phyloP scores from a whole-genome alignment of 2,797 vertebrate genomes.

The Cryptoprocta ferox region DNA sequence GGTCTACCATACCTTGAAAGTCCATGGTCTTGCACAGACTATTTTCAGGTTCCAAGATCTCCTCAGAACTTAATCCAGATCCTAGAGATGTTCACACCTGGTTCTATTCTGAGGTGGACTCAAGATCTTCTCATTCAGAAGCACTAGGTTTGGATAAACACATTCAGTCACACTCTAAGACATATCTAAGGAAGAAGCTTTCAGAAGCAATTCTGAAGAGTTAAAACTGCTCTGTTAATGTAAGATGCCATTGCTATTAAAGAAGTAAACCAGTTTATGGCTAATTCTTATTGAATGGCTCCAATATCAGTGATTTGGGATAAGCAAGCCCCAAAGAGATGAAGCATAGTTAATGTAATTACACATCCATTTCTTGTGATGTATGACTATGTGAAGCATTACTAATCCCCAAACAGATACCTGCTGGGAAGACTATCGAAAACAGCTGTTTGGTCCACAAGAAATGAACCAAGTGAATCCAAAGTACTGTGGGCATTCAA shows the following conservation, averaged over 20 bases:
- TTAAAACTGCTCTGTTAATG: slow-evolving; percentile 20
- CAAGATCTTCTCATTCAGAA: not conserved
- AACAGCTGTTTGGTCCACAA: slow-evolving; percentile 89
- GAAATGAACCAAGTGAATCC: slow-evolving; percentile 83
- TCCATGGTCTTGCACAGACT: not conserved
- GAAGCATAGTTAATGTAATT: slow-evolving; percentile 90
- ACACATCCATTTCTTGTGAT: slow-evolving; percentile 88
- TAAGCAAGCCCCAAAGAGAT: slow-evolving; percentile 85
- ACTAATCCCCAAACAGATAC: slow-evolving; percentile 90
- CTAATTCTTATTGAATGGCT: slow-evolving; percentile 61
- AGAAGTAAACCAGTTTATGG: slow-evolving; percentile 57
- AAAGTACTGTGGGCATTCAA: slow-evolving; percentile 78
- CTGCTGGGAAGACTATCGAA: slow-evolving; percentile 87
- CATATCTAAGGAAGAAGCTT: not conserved
- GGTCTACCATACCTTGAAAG: not conserved
- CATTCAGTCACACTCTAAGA: not conserved
- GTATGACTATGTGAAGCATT: slow-evolving; percentile 86
- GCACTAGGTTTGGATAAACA: not conserved
- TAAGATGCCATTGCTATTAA: slow-evolving; percentile 24
- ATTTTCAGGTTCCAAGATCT: not conserved
- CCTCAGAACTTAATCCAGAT: not conserved
- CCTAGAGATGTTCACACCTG: not conserved
- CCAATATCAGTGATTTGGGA: slow-evolving; percentile 79
- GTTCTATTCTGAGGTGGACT: not conserved
- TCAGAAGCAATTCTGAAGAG: not conserved